Evolutionary conservation across 2,888 invertebrate species (phyloP).

Genomic region (Drosophila pseudotakahashii): DNA sequence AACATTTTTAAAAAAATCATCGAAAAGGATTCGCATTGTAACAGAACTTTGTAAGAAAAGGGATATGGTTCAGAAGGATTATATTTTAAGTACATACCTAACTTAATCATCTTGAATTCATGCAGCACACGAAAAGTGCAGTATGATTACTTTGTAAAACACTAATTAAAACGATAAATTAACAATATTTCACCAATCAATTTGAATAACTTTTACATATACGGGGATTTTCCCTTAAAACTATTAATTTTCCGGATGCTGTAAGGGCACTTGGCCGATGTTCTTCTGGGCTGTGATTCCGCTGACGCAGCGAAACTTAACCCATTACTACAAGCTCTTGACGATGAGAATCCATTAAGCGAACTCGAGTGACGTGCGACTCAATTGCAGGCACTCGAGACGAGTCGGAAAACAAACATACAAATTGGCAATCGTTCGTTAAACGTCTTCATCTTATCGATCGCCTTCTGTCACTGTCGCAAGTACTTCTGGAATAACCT

Average conservation of each 20-base stretch:
- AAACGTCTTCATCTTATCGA: constrained; percentile 52
- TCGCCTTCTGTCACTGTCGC: constrained; percentile 50
- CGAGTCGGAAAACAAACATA: constrained; percentile 30
- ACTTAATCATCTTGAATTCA: not conserved
- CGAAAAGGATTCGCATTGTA: too few relatives aligned
- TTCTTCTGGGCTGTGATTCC: not conserved
- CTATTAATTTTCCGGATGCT: constrained; percentile 3
- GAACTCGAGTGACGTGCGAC: constrained; percentile 43
- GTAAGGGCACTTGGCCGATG: constrained; percentile 2
- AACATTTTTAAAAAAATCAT: too few relatives aligned
- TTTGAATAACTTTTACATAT: not conserved
- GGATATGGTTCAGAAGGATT: not conserved
- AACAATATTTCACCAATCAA: too few relatives aligned
- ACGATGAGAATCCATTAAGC: constrained; percentile 29
- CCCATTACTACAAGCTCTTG: constrained; percentile 19
- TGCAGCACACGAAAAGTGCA: not conserved
- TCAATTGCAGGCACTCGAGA: constrained; percentile 26
- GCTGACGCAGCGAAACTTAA: constrained; percentile 18
- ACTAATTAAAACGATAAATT: not conserved
- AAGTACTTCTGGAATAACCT: constrained; percentile 3
- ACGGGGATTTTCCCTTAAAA: not conserved
- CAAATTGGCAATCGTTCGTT: constrained; percentile 66
- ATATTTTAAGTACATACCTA: not conserved
- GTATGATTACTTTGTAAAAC: not conserved
- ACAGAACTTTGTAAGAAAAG: too few relatives aligned